Percentiles rank a stretch among this genome's conserved stretches.
phyloP scores from a whole-genome alignment of 2,113 vertebrate species.

The Bufo bufo region DNA sequence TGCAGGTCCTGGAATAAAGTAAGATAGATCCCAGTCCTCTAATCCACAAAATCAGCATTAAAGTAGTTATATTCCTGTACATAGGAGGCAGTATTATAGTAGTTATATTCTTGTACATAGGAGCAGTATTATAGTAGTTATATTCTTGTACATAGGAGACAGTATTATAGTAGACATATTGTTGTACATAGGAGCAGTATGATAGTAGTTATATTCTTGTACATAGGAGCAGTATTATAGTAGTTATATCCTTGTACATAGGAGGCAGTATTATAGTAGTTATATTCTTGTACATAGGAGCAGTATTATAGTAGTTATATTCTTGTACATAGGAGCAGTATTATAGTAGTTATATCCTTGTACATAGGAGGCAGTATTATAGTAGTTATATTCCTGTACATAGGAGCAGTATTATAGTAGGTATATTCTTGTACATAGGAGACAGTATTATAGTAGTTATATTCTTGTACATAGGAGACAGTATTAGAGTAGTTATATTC shows the following conservation, averaged over 20 bases:
- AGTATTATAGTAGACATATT: background rate
- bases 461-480: background rate
- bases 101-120: background rate
- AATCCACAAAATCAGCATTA: background rate
- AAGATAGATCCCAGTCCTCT: background rate
- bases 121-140: background rate
- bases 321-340: background rate
- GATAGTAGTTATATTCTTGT: no score
- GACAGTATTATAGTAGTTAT: background rate
- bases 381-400: background rate
- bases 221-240: background rate
- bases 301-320: background rate
- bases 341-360: background rate
- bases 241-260: background rate
- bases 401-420: background rate
- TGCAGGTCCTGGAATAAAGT: background rate
- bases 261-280: background rate
- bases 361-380: background rate
- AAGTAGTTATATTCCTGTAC: background rate
- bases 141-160: background rate
- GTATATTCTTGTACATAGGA: background rate
- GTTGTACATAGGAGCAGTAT: background rate
- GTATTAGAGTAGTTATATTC: constrained; percentile 10
- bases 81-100: background rate
- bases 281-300: background rate